phyloP scores from a whole-genome alignment of 1,140 invertebrate genomes.

The Drosophila serrata region DNA sequence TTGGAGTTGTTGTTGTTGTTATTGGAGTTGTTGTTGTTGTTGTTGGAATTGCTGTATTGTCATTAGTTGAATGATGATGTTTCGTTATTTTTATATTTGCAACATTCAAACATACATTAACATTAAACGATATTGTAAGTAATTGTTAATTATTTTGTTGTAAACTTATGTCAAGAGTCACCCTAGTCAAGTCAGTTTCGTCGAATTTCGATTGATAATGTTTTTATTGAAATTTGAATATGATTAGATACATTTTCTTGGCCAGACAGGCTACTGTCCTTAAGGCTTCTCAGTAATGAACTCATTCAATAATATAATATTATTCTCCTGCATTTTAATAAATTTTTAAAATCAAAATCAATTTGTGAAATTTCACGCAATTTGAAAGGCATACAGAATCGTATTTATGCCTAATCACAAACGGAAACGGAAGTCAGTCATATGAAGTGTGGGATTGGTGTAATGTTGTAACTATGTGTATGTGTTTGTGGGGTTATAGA shows the following conservation, averaged over 20 bases:
- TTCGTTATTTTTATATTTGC: conserved; percentile 44
- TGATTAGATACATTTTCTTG: not conserved
- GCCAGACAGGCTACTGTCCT: no score
- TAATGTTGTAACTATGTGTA: conserved; percentile 7
- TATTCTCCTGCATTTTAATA: not conserved
- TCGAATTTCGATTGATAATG: not conserved
- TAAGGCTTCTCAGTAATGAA: no score
- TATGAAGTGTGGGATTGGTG: conserved; percentile 5
- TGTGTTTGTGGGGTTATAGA: not conserved
- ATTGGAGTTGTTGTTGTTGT: conserved; percentile 64
- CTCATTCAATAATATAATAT: no score
- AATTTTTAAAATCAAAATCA: not conserved
- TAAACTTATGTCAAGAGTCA: not conserved
- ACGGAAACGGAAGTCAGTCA: conserved; percentile 10
- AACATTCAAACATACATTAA: conserved; percentile 54
- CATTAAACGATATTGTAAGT: conserved; percentile 40
- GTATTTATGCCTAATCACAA: not conserved
- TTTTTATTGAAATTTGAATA: not conserved
- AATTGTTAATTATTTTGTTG: not conserved
- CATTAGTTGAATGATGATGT: conserved; percentile 33
- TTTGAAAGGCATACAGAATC: not conserved
- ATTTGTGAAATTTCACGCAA: not conserved
- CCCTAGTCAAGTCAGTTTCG: not conserved
- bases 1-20: conserved; percentile 58
- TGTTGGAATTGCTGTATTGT: conserved; percentile 50